phyloP scores from a whole-genome alignment of 1,140 invertebrate genomes.

The Dysdera silvatica region DNA sequence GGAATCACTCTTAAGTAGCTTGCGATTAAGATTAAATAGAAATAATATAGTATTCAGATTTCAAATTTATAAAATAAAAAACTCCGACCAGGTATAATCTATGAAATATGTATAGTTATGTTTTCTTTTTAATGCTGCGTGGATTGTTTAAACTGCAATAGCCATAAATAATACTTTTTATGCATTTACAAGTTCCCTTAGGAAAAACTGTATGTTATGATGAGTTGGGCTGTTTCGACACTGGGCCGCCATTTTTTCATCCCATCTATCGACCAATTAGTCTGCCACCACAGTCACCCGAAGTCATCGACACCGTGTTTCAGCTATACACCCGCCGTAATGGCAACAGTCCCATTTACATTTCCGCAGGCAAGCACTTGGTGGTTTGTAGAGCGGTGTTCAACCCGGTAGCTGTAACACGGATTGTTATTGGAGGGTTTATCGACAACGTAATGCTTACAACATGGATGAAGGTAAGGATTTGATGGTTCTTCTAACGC shows the following conservation, averaged over 20 bases:
- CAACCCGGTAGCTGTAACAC: conserved; percentile 53
- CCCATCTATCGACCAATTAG: conserved; percentile 63
- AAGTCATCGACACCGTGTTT: conserved; percentile 49
- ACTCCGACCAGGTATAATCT: too few relatives aligned
- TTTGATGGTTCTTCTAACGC: too few relatives aligned
- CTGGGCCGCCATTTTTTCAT: conserved; percentile 63
- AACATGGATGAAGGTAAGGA: conserved; percentile 23
- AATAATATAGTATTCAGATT: too few relatives aligned
- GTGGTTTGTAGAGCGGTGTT: conserved; percentile 39
- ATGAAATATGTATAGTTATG: too few relatives aligned
- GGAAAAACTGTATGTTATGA: conserved; percentile 54
- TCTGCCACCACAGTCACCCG: conserved; percentile 59
- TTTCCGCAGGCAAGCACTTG: conserved; percentile 30
- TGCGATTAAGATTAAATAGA: too few relatives aligned
- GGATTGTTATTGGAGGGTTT: conserved; percentile 70
- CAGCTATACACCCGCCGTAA: conserved; percentile 49
- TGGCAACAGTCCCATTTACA: conserved; percentile 31
- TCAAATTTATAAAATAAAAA: too few relatives aligned
- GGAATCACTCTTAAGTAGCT: too few relatives aligned
- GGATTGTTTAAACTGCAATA: too few relatives aligned
- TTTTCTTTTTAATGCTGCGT: too few relatives aligned
- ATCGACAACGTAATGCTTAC: conserved; percentile 16
- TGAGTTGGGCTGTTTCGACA: conserved; percentile 71
- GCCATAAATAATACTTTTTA: too few relatives aligned
- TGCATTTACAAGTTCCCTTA: conserved; percentile 6